A percentile compares a stretch with the other conserved stretches of the same genome.
These are phyloP conservation scores for Palythoa heliodiscus DNA, from an alignment of 92 coral and sea anemone genomes.

Conservation along the genomic window DNA sequence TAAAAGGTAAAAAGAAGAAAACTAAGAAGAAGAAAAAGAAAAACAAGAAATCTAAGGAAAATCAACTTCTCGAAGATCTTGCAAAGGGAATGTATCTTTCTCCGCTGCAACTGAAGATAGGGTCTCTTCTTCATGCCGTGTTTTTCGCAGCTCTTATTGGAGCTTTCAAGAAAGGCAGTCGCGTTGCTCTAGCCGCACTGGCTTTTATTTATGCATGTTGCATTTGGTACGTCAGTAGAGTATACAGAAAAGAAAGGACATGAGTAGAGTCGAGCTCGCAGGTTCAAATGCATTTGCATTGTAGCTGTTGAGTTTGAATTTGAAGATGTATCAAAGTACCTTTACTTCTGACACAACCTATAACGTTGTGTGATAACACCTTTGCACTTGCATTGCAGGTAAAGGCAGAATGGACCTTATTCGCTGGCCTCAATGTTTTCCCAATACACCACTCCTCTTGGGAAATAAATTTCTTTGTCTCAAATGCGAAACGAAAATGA, in stretches of 20 bases:
- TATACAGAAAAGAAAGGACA: slow-evolving; percentile 20
- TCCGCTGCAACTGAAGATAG: slow-evolving; percentile 75
- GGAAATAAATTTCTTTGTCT: no score
- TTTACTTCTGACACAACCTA: no score
- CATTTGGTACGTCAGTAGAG: slow-evolving; percentile 56
- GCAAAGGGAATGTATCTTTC: slow-evolving; percentile 68
- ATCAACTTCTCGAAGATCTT: slow-evolving; percentile 73
- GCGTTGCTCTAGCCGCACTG: slow-evolving; percentile 55
- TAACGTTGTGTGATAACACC: no score
- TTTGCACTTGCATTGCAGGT: no score
- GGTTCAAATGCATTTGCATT: no score
- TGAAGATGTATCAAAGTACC: no score
- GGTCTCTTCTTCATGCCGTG: slow-evolving; percentile 81
- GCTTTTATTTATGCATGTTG: slow-evolving; percentile 67
- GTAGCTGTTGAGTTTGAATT: no score
- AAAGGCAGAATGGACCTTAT: no score
- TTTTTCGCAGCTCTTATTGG: slow-evolving; percentile 80
- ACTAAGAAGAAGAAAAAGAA: slow-evolving; percentile 74
- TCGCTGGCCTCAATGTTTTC: no score
- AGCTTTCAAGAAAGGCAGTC: slow-evolving; percentile 73
- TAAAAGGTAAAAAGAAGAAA: slow-evolving; percentile 69
- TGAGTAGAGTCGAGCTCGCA: no score
- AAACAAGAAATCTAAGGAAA: slow-evolving; percentile 61
- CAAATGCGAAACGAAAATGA: no score
- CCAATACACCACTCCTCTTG: no score